These are phyloP conservation scores for Heterodera filipjevi DNA, from an alignment of 2,888 invertebrate species.

Conservation along the genomic window DNA sequence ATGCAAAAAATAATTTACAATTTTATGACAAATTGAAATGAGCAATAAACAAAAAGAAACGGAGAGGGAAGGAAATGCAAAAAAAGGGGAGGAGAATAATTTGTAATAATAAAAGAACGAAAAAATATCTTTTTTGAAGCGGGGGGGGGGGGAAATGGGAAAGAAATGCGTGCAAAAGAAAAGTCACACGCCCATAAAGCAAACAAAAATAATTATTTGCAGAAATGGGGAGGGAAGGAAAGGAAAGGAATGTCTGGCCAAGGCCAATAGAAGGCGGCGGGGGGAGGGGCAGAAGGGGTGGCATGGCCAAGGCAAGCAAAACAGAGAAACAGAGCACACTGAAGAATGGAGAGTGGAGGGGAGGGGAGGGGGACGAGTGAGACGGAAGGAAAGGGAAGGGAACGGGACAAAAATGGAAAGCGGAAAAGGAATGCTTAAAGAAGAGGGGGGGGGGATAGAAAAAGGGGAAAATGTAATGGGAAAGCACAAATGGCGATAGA, in stretches of 20 bases:
- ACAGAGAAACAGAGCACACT: background rate
- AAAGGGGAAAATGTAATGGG: background rate
- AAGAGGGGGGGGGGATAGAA: background rate
- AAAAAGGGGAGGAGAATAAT: too few species aligned
- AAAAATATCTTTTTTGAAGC: too few species aligned
- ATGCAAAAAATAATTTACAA: background rate
- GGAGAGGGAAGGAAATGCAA: too few species aligned
- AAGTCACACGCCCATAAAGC: too few species aligned
- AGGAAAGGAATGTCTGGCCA: background rate
- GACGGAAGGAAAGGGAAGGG: background rate
- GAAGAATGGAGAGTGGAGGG: background rate
- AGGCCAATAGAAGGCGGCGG: background rate
- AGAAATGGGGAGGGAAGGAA: background rate
- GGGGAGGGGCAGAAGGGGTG: background rate
- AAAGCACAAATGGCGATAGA: background rate
- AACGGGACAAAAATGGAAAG: background rate
- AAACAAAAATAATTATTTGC: too few species aligned
- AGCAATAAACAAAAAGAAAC: too few species aligned
- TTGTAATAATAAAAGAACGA: too few species aligned
- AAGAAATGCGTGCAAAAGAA: too few species aligned
- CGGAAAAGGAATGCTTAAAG: too few species aligned
- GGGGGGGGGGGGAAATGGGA: too few species aligned
- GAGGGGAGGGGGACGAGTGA: background rate
- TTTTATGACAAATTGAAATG: background rate
- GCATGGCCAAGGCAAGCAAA: background rate